These are phyloP conservation scores for Charina bottae DNA, from an alignment of 2,113 vertebrate genomes.

Conservation along the genomic window DNA sequence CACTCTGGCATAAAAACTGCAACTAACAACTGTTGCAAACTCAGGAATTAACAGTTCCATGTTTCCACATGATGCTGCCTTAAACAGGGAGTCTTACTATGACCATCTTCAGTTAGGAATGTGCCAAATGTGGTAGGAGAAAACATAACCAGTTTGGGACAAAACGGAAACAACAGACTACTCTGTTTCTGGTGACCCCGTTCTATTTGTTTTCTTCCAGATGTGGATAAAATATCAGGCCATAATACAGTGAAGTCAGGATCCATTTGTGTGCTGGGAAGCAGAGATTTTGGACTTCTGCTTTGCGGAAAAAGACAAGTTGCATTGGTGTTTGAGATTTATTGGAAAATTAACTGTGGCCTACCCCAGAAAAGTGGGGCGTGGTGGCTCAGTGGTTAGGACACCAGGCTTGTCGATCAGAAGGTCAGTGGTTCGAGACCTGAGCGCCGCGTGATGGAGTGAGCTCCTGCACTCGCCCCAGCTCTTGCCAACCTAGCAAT, in stretches of 20 bases:
- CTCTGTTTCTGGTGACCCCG: background rate
- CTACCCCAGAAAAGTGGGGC: too few species aligned
- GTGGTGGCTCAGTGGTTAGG: too few species aligned
- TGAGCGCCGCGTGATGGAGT: too few species aligned
- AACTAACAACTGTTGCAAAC: background rate
- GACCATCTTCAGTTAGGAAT: background rate
- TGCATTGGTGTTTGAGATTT: too few species aligned
- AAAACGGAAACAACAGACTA: background rate
- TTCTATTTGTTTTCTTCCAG: background rate
- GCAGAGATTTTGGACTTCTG: background rate
- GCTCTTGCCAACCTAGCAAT: too few species aligned
- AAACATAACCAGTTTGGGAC: background rate
- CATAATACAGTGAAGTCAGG: background rate
- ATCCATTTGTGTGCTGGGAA: background rate
- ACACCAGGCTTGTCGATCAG: too few species aligned
- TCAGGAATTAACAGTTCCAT: background rate
- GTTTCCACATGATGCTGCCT: background rate
- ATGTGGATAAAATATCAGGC: background rate
- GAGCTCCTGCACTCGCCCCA: too few species aligned
- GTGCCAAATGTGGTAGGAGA: background rate
- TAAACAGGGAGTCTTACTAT: background rate
- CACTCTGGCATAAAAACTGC: background rate
- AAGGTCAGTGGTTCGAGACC: too few species aligned
- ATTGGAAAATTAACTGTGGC: too few species aligned
- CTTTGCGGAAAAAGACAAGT: too few species aligned